Percentiles rank a stretch among this genome's conserved stretches.
Evolutionary conservation across 2,797 vertebrate genomes (phyloP).

Genomic region (Sebastiscus albofasciatus): DNA sequence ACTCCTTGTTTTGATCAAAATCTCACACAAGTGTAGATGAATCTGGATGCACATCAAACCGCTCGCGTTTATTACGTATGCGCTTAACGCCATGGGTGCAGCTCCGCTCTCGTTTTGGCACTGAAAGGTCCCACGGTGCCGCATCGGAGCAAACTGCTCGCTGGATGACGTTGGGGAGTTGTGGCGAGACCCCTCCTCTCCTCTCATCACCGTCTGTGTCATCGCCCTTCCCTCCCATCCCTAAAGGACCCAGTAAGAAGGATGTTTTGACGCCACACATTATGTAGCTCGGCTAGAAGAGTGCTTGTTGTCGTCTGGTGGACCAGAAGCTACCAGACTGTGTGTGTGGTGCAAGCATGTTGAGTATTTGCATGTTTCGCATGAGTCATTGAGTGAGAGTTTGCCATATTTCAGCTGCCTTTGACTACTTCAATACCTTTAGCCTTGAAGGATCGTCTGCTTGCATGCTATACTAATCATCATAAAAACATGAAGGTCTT

Average conservation of each 20-base stretch:
- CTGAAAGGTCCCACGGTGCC: slow-evolving; percentile 23
- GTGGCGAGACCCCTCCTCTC: slow-evolving; percentile 34
- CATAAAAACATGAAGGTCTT: slow-evolving; percentile 41
- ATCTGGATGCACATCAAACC: slow-evolving; percentile 54
- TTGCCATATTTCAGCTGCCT: slow-evolving; percentile 48
- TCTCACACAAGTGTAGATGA: slow-evolving; percentile 35
- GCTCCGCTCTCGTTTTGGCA: slow-evolving; percentile 19
- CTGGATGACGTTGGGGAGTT: slow-evolving; percentile 38
- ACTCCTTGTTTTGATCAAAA: slow-evolving; percentile 70
- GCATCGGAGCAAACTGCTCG: not conserved
- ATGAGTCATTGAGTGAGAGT: slow-evolving; percentile 45
- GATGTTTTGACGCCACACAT: slow-evolving; percentile 30
- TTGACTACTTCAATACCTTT: slow-evolving; percentile 33
- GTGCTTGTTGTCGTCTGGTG: slow-evolving; percentile 29
- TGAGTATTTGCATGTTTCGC: slow-evolving; percentile 38
- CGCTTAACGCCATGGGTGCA: slow-evolving; percentile 29
- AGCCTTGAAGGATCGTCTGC: slow-evolving; percentile 38
- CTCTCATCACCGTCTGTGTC: slow-evolving; percentile 55
- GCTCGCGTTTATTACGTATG: slow-evolving; percentile 4
- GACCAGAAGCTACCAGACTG: slow-evolving; percentile 9
- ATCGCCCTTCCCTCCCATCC: slow-evolving; percentile 37
- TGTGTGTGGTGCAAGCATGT: slow-evolving; percentile 42
- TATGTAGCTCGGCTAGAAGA: not conserved
- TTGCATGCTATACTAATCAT: slow-evolving; percentile 55
- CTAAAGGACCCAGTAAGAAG: slow-evolving; percentile 27